Conservation (phyloP, 2,888 invertebrate genomes). For the Trachelus stipa region DNA sequence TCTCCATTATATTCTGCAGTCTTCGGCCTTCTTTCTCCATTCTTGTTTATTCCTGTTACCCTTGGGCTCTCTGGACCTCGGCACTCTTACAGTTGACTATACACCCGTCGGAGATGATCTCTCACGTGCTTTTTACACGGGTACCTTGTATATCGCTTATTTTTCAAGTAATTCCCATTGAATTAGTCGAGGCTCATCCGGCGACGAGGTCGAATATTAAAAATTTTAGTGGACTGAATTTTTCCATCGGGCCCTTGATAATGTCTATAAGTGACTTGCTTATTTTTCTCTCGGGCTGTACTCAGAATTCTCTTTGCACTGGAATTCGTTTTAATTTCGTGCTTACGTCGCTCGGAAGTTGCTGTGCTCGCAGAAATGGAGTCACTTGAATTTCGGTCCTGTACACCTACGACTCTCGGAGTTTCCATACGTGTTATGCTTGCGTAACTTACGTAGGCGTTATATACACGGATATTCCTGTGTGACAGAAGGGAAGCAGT, state of each 20-base stretch:
- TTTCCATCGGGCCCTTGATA: not conserved
- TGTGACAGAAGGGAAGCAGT: not conserved
- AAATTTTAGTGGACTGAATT: not conserved
- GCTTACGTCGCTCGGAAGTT: not conserved
- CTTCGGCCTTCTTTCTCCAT: not conserved
- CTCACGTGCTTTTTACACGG: not conserved
- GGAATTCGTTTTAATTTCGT: not conserved
- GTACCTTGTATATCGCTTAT: not conserved
- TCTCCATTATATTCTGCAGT: not conserved
- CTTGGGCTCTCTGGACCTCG: not conserved
- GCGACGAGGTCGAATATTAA: not conserved
- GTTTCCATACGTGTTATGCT: not conserved
- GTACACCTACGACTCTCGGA: not conserved
- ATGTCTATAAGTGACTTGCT: not conserved
- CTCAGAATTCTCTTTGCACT: not conserved
- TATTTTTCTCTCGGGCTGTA: not conserved
- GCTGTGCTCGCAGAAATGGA: not conserved
- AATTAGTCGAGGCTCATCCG: not conserved
- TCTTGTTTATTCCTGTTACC: not conserved
- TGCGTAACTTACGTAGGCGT: not conserved
- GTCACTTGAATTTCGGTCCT: not conserved
- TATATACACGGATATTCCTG: not conserved
- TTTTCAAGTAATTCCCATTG: not conserved
- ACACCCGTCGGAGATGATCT: not conserved
- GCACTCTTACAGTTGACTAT: not conserved